Conservation (phyloP, 2,113 vertebrate genomes). For the Cettia cetti region DNA sequence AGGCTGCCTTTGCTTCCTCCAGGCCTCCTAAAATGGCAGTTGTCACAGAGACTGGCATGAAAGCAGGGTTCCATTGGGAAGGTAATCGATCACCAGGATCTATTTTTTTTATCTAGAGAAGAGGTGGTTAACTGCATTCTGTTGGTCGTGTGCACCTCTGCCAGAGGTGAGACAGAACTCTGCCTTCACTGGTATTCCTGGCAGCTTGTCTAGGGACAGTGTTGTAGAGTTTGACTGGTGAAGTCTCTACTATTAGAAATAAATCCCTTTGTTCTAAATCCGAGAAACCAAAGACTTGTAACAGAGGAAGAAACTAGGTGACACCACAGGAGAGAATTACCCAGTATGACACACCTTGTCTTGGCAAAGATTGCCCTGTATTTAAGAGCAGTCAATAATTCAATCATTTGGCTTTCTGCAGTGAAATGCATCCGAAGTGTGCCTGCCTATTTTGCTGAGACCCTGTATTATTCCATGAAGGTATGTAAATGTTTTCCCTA, state of each 20-base stretch:
- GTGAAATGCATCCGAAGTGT: constrained; percentile 87
- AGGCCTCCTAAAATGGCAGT: neutral
- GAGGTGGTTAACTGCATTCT: neutral
- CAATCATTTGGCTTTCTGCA: constrained; percentile 40
- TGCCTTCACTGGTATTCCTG: neutral
- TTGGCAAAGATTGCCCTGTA: neutral
- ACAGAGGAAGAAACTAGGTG: neutral
- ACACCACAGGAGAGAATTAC: neutral
- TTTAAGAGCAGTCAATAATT: neutral
- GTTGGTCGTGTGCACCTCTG: neutral
- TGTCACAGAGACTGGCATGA: neutral
- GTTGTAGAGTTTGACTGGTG: neutral
- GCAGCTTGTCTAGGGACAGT: neutral
- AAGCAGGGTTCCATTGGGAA: neutral
- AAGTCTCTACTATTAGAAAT: neutral
- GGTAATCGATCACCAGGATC: neutral
- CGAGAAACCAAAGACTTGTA: neutral
- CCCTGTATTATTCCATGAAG: constrained; percentile 87
- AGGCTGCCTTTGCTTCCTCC: neutral
- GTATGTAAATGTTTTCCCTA: constrained; percentile 53
- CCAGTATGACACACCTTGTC: neutral
- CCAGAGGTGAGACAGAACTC: neutral
- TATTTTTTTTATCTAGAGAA: neutral
- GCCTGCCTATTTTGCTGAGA: constrained; percentile 88
- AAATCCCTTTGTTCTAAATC: neutral